phyloP scores from a whole-genome alignment of 2,888 invertebrate species.

The Apodemia hepburni region DNA sequence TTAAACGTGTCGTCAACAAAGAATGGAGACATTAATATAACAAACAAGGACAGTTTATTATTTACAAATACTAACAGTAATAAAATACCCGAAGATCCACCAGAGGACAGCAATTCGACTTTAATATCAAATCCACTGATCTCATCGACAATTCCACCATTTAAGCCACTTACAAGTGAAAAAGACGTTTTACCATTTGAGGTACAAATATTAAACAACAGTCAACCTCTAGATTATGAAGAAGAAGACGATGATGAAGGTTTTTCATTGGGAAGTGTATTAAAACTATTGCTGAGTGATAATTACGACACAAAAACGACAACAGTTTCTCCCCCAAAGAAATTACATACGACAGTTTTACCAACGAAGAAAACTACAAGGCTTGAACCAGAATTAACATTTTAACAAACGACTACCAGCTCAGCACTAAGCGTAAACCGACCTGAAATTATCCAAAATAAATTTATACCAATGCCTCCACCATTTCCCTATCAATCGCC shows the following conservation, averaged over 20 bases:
- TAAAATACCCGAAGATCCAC: not conserved
- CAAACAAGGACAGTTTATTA: constrained; percentile 27
- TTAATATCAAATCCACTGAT: not conserved
- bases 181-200: constrained; percentile 6
- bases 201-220: constrained; percentile 20
- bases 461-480: constrained; percentile 52
- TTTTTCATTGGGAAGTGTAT: constrained; percentile 81
- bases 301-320: constrained; percentile 57
- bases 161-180: not conserved
- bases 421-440: constrained; percentile 34
- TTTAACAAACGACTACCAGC: not conserved
- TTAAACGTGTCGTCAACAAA: not conserved
- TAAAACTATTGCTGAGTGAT: constrained; percentile 81
- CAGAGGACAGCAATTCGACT: not conserved
- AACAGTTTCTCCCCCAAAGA: constrained; percentile 38
- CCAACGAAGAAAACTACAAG: constrained; percentile 25
- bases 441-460: constrained; percentile 34
- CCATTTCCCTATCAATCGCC: constrained; percentile 44
- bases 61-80: constrained; percentile 16
- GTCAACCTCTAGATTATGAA: constrained; percentile 53
- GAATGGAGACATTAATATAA: not conserved
- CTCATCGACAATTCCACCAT: constrained; percentile 4
- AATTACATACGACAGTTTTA: constrained; percentile 28
- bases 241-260: constrained; percentile 65
- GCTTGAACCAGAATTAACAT: constrained; percentile 13